Percentiles rank a stretch among this genome's conserved stretches.
phyloP scores from a whole-genome alignment of 2,113 vertebrate species.

The Hippocampus guttulatus region DNA sequence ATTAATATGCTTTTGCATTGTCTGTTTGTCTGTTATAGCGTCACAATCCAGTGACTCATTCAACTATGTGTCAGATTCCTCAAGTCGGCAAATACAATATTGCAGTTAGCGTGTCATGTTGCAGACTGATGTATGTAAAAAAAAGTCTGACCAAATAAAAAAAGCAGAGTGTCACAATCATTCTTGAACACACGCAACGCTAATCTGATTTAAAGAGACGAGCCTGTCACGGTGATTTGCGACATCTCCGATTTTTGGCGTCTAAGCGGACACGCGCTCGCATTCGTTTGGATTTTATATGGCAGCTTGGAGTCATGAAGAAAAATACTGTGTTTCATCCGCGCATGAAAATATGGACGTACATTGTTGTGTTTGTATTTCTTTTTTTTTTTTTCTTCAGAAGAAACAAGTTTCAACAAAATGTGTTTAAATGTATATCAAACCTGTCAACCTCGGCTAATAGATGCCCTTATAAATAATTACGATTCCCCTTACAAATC shows the following conservation, averaged over 20 bases:
- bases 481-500: too few species aligned
- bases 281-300: not conserved
- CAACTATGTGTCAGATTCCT: not conserved
- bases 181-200: not conserved
- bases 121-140: not conserved
- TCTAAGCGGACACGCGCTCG: not conserved
- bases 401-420: too few species aligned
- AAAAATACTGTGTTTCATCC: not conserved
- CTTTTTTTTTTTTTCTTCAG: not conserved
- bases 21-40: not conserved
- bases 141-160: not conserved
- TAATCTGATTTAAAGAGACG: not conserved
- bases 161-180: not conserved
- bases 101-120: not conserved
- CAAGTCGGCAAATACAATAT: not conserved
- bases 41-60: not conserved
- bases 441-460: too few species aligned
- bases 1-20: not conserved
- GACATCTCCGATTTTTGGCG: not conserved
- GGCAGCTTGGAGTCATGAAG: not conserved
- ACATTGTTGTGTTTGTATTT: not conserved
- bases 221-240: not conserved
- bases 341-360: not conserved
- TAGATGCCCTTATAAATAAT: too few species aligned
- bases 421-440: too few species aligned